Conservation (phyloP, 2,113 vertebrate species). For the Etia nguti region DNA sequence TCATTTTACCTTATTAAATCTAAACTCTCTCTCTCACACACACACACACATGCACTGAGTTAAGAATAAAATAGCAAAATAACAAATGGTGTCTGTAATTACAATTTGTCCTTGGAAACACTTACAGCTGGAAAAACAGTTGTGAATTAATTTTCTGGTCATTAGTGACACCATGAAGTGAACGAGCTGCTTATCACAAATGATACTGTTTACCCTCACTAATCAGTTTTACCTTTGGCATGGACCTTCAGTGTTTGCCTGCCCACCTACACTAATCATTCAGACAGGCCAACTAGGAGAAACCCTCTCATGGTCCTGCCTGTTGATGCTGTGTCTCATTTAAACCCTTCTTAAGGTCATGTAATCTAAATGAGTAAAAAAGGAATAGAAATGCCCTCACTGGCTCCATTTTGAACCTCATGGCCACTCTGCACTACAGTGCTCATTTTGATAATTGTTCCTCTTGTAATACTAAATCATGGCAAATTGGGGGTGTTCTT, state of each 20-base stretch:
- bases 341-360: constrained; percentile 25
- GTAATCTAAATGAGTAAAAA: constrained; percentile 4
- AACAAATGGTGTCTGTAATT: not conserved
- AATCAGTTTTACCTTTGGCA: constrained; percentile 29
- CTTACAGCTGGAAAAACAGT: not conserved
- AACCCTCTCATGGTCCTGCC: not conserved
- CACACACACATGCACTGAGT: not conserved
- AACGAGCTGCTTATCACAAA: not conserved
- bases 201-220: constrained; percentile 18
- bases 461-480: not conserved
- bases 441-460: constrained; percentile 13
- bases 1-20: not conserved
- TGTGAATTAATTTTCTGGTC: not conserved
- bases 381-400: not conserved
- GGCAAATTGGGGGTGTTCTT: not conserved
- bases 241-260: constrained; percentile 15
- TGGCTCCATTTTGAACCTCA: constrained; percentile 3
- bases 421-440: not conserved
- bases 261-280: constrained; percentile 32
- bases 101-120: not conserved
- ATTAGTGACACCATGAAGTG: constrained; percentile 4
- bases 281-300: not conserved
- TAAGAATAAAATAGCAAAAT: not conserved
- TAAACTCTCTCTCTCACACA: not conserved
- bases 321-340: constrained; percentile 13